Evolutionary conservation across 30 jellyfish, hydroid and myxozoan genomes (phyloP).

Genomic region (Catostylus mosaicus): DNA sequence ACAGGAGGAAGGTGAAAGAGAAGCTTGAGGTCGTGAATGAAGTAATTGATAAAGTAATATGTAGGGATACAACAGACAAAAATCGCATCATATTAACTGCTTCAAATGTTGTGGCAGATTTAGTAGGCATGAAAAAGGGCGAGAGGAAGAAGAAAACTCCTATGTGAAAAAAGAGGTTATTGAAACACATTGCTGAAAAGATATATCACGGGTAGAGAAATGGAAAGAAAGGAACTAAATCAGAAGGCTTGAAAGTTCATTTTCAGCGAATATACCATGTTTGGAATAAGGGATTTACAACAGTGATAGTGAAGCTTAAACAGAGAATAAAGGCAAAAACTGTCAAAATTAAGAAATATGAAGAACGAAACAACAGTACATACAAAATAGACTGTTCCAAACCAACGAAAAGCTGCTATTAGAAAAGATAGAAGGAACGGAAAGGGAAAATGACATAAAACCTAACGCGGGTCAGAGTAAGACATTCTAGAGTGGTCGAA

Average conservation of each 20-base stretch:
- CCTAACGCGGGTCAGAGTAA: slow-evolving; percentile 37
- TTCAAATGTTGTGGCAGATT: background rate
- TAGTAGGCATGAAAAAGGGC: slow-evolving; percentile 11
- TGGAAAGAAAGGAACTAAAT: slow-evolving; percentile 10
- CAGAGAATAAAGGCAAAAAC: slow-evolving; percentile 45
- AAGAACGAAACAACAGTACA: slow-evolving; percentile 35
- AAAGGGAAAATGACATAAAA: slow-evolving; percentile 15
- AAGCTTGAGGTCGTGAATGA: slow-evolving; percentile 28
- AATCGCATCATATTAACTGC: slow-evolving; percentile 13
- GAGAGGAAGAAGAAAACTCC: background rate
- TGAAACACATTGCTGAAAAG: background rate
- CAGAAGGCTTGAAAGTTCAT: slow-evolving; percentile 1
- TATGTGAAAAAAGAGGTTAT: slow-evolving; percentile 22
- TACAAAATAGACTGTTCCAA: slow-evolving; percentile 41
- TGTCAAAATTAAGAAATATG: slow-evolving; percentile 41
- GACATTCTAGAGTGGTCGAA: slow-evolving; percentile 31
- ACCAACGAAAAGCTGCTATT: slow-evolving; percentile 44
- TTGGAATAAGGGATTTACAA: slow-evolving; percentile 29
- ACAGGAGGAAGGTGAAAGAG: slow-evolving; percentile 44
- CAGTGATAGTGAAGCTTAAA: slow-evolving; percentile 32
- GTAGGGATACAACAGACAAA: slow-evolving; percentile 8
- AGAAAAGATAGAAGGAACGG: slow-evolving; percentile 13
- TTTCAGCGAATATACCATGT: slow-evolving; percentile 21
- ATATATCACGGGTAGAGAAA: slow-evolving; percentile 6
- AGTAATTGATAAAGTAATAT: slow-evolving; percentile 2